These are phyloP conservation scores for Laupala kohalensis DNA, from an alignment of 1,140 invertebrate genomes.

Conservation along the genomic window DNA sequence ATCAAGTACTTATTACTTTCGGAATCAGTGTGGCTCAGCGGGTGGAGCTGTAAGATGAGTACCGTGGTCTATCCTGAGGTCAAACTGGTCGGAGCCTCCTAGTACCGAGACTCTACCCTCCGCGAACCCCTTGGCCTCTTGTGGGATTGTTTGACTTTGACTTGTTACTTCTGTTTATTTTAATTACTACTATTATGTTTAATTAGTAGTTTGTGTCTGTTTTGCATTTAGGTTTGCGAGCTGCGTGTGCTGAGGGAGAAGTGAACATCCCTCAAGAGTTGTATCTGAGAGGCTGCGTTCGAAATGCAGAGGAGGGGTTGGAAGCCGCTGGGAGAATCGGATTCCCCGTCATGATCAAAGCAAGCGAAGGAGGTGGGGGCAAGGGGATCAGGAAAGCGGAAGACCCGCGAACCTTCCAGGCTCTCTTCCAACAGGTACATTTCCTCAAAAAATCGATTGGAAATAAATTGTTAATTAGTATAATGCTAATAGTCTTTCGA, in stretches of 20 bases:
- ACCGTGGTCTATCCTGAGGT: too few relatives aligned
- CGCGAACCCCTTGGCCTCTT: too few relatives aligned
- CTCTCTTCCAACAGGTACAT: constrained; percentile 74
- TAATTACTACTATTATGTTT: too few relatives aligned
- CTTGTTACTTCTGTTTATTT: too few relatives aligned
- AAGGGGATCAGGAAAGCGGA: constrained; percentile 96
- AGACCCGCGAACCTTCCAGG: constrained; percentile 77
- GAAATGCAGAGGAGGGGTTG: constrained; percentile 74
- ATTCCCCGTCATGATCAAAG: constrained; percentile 99
- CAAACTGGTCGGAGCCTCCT: too few relatives aligned
- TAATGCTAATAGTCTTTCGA: not conserved
- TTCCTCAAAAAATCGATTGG: not conserved
- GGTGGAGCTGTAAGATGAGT: too few relatives aligned
- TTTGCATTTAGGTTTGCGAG: constrained; percentile 70
- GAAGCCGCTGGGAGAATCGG: constrained; percentile 81
- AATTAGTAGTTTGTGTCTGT: too few relatives aligned
- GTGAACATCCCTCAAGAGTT: constrained; percentile 87
- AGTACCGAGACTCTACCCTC: too few relatives aligned
- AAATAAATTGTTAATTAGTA: not conserved
- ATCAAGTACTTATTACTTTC: too few relatives aligned
- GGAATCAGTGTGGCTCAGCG: too few relatives aligned
- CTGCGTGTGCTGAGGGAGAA: constrained; percentile 70
- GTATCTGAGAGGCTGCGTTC: constrained; percentile 84
- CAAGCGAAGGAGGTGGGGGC: constrained; percentile 96
- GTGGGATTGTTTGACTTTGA: too few relatives aligned